Conservation (phyloP, 2,797 vertebrate species). For the Anas flavirostris region DNA sequence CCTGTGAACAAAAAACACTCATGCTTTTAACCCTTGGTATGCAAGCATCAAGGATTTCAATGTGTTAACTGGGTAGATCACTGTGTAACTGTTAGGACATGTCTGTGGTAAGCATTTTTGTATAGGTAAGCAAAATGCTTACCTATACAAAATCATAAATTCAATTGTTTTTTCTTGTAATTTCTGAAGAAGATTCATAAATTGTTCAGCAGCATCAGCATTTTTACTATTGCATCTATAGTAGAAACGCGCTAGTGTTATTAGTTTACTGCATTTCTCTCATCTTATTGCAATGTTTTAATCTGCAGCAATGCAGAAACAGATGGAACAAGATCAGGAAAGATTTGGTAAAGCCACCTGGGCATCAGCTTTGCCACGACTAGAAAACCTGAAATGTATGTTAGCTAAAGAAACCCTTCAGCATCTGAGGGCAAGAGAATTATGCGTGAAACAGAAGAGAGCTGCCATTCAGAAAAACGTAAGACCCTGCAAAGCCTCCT, state of each 20-base stretch:
- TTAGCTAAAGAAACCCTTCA: conserved; percentile 93
- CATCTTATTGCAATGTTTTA: background rate
- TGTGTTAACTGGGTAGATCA: background rate
- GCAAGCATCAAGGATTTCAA: background rate
- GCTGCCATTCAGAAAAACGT: conserved; percentile 83
- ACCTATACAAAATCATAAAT: background rate
- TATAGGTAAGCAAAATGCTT: background rate
- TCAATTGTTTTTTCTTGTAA: background rate
- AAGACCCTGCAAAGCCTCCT: conserved; percentile 23
- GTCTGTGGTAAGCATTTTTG: background rate
- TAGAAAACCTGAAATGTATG: conserved; percentile 89
- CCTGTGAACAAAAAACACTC: background rate
- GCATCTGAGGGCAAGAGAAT: conserved; percentile 89
- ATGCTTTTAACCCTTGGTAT: background rate
- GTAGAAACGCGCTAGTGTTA: background rate
- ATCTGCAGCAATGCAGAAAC: conserved; percentile 88
- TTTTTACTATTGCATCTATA: background rate
- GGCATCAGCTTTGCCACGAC: conserved; percentile 86
- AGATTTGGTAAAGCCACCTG: conserved; percentile 91
- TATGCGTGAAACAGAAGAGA: conserved; percentile 90
- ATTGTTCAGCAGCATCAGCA: background rate
- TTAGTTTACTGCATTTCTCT: background rate
- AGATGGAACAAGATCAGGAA: conserved; percentile 89
- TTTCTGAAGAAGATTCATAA: background rate
- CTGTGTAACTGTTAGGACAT: background rate